These are phyloP conservation scores for Scaptomyza hsui DNA, from an alignment of 1,140 invertebrate genomes.

Conservation along the genomic window DNA sequence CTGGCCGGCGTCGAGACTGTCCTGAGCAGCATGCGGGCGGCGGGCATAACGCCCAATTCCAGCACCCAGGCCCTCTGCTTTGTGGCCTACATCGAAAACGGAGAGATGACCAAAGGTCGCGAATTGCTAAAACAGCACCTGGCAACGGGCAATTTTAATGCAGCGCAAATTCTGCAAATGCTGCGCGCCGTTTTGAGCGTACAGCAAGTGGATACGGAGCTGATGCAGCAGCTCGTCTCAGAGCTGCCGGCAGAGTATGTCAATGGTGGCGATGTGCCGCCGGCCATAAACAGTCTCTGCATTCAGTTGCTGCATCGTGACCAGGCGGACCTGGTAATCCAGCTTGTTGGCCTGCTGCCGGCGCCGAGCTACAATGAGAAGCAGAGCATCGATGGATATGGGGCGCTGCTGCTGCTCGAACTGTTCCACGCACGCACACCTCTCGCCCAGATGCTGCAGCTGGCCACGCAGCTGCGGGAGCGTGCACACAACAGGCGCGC, in stretches of 20 bases:
- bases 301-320: slow-evolving; percentile 58
- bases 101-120: slow-evolving; percentile 48
- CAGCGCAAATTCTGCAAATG: slow-evolving; percentile 65
- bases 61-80: slow-evolving; percentile 84
- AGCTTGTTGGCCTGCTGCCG: slow-evolving; percentile 59
- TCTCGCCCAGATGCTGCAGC: slow-evolving; percentile 49
- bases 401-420: slow-evolving; percentile 56
- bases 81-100: slow-evolving; percentile 85
- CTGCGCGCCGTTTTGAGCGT: slow-evolving; percentile 31
- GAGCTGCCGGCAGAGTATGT: slow-evolving; percentile 62
- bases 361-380: slow-evolving; percentile 63
- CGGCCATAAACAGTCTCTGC: slow-evolving; percentile 56
- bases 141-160: slow-evolving; percentile 43
- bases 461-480: slow-evolving; percentile 54
- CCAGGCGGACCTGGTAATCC: slow-evolving; percentile 32
- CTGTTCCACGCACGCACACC: slow-evolving; percentile 55
- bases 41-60: slow-evolving; percentile 73
- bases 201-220: slow-evolving; percentile 22
- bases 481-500: slow-evolving; percentile 66
- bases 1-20: slow-evolving; percentile 71
- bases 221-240: slow-evolving; percentile 50
- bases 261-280: slow-evolving; percentile 52
- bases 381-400: slow-evolving; percentile 74
- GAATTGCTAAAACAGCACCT: slow-evolving; percentile 45
- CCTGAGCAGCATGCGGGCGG: slow-evolving; percentile 82